Base-by-base conservation (phyloP, 2,888 invertebrate genomes). In the Adineta ricciae region DNA sequence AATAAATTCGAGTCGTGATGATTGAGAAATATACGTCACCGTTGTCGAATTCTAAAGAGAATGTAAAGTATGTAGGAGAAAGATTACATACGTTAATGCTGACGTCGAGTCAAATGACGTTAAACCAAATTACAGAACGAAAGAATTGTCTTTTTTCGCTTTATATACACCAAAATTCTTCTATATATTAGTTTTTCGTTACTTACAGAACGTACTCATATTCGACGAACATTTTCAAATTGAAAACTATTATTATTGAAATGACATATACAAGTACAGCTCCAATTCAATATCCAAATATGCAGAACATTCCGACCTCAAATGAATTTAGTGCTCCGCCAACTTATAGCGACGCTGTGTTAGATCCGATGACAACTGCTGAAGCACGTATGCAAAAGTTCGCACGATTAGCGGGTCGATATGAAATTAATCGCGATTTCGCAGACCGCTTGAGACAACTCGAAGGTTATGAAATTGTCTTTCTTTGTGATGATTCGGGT, bases 401-500 rank as follows among this genome's bases (percentile, higher is more conserved):
- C 38, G n/a, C n/a, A 4, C 14, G 38, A 14, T 27, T 83, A 9
- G 83, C 32, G 2, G 14, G 2, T 50, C 32, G 41, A 7, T 27
- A 83, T n/a, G 83, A 50, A 83, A 83, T 83, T 2, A 46, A 38
- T 49, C 83, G 16, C 16, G 50, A 83, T 3, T 36, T 64, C 32
- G 64, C 27, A 27, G 11, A 27, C 16, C 27, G 64, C 1, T 27
- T 64, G 32, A 27, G 64, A 64, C 27, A 64, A 14, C 32, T 64
- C 16, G 64, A 64, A n/a, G 64, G 64, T n/a, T 64, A 64, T 64
- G 64, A 64, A 64, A 32, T 64, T 32, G 64, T 64, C 32, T 64
- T 64, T 64, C 27, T 64, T 16, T 27, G 27, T 27, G 64, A 64
- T 64, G 64, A 64, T 64, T 64, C 85, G 1, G 85, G 85, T 41